Percentiles rank a stretch among this genome's conserved stretches.
phyloP scores from a whole-genome alignment of 2,888 invertebrate species.

The Chrysolina americana region DNA sequence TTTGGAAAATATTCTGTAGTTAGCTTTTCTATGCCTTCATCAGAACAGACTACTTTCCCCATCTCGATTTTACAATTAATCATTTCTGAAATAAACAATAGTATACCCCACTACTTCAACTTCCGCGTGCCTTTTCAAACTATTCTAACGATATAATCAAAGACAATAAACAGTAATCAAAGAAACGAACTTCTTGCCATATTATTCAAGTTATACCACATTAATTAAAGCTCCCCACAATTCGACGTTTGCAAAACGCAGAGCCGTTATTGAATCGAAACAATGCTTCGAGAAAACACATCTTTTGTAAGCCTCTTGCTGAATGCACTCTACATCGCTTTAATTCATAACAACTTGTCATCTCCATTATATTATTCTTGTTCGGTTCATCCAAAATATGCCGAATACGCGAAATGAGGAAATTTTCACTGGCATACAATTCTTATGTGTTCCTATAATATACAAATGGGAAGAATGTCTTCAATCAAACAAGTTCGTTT shows the following conservation, averaged over 20 bases:
- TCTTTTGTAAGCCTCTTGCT: slow-evolving; percentile 40
- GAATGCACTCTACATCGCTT: slow-evolving; percentile 39
- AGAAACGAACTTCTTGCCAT: slow-evolving; percentile 45
- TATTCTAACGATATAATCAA: slow-evolving; percentile 39
- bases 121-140: not conserved
- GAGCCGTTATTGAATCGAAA: slow-evolving; percentile 44
- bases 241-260: slow-evolving; percentile 41
- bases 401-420: slow-evolving; percentile 17
- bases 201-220: slow-evolving; percentile 42
- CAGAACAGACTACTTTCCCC: too few species aligned
- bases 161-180: slow-evolving; percentile 42
- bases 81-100: not conserved
- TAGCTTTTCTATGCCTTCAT: too few species aligned
- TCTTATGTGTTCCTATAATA: too few species aligned
- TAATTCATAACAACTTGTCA: slow-evolving; percentile 47
- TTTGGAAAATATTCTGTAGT: too few species aligned
- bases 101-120: not conserved
- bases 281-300: slow-evolving; percentile 42
- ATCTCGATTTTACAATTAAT: not conserved
- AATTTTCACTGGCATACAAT: not conserved
- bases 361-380: slow-evolving; percentile 38
- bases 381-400: slow-evolving; percentile 36
- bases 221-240: slow-evolving; percentile 45
- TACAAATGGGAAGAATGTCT: too few species aligned
- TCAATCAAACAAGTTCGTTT: too few species aligned